Evolutionary conservation across 2,113 vertebrate species (phyloP).

Genomic region (Cyprinodon tularosa): DNA sequence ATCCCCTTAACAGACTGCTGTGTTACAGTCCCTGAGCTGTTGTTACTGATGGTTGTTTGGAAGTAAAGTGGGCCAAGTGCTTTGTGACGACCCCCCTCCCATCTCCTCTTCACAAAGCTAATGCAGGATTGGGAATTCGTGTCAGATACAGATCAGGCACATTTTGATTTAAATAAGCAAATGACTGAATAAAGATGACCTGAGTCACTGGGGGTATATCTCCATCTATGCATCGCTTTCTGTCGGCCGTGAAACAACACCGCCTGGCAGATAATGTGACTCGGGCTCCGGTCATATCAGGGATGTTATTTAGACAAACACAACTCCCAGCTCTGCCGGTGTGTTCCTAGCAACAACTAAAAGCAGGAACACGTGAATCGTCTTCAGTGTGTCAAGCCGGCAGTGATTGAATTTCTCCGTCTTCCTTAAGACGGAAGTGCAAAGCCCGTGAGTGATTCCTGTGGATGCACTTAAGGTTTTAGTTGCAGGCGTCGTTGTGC

Average conservation of each 20-base stretch:
- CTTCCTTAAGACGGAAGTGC: conserved; percentile 86
- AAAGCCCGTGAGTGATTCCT: conserved; percentile 82
- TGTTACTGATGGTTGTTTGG: conserved; percentile 79
- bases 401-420: conserved; percentile 84
- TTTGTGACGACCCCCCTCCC: conserved; percentile 53
- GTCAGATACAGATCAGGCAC: conserved; percentile 75
- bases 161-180: conserved; percentile 76
- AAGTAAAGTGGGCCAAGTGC: conserved; percentile 76
- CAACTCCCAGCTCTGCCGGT: conserved; percentile 51
- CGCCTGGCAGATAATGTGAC: conserved; percentile 52
- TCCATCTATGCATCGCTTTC: conserved; percentile 38
- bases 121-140: conserved; percentile 68
- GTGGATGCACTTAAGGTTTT: conserved; percentile 88
- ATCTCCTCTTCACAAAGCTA: conserved; percentile 34
- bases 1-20: conserved; percentile 94
- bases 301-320: conserved; percentile 59
- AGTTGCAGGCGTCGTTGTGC: conserved; percentile 86
- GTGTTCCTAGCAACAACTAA: conserved; percentile 71
- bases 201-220: conserved; percentile 58
- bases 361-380: conserved; percentile 64
- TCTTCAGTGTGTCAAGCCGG: conserved; percentile 73
- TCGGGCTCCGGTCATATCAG: conserved; percentile 49
- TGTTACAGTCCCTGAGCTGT: conserved; percentile 89
- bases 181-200: conserved; percentile 71
- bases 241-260: conserved; percentile 27